phyloP scores from a whole-genome alignment of 2,888 invertebrate species.

The Phragmatobia fuliginosa region DNA sequence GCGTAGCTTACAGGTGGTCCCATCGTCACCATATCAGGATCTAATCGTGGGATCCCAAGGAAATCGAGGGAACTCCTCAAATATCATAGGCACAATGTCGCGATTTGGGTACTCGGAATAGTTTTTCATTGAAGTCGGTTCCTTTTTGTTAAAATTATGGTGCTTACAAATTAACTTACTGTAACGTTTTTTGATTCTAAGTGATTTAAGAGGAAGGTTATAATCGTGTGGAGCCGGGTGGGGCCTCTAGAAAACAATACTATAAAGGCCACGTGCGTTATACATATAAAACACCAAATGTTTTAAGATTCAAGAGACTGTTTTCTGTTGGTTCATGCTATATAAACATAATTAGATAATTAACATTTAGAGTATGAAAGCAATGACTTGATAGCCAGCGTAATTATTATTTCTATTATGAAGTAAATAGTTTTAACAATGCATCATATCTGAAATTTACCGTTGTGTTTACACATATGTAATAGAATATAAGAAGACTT shows the following conservation, averaged over 20 bases:
- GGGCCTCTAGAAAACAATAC: not conserved
- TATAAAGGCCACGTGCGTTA: not conserved
- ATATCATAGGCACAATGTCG: no score
- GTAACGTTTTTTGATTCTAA: not conserved
- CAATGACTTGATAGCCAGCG: conserved; percentile 21
- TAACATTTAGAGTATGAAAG: conserved; percentile 13
- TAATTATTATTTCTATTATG: conserved; percentile 23
- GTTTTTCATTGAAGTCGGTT: no score
- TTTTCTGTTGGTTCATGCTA: not conserved
- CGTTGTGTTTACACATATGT: conserved; percentile 27
- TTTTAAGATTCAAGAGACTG: not conserved
- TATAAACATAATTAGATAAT: conserved; percentile 4
- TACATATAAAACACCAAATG: not conserved
- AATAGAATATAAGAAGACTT: conserved; percentile 2
- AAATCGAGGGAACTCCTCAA: no score
- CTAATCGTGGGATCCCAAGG: no score
- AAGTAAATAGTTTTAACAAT: conserved; percentile 30
- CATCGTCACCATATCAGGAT: no score
- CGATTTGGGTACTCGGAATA: no score
- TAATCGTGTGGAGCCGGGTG: not conserved
- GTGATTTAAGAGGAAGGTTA: not conserved
- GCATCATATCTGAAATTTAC: conserved; percentile 38
- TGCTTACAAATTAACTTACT: not conserved
- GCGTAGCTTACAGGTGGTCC: no score
- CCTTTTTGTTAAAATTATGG: no score